Percentiles rank a stretch among this genome's conserved stretches.
Conservation (phyloP, 1,140 invertebrate genomes). For the Brachionus angularis region DNA sequence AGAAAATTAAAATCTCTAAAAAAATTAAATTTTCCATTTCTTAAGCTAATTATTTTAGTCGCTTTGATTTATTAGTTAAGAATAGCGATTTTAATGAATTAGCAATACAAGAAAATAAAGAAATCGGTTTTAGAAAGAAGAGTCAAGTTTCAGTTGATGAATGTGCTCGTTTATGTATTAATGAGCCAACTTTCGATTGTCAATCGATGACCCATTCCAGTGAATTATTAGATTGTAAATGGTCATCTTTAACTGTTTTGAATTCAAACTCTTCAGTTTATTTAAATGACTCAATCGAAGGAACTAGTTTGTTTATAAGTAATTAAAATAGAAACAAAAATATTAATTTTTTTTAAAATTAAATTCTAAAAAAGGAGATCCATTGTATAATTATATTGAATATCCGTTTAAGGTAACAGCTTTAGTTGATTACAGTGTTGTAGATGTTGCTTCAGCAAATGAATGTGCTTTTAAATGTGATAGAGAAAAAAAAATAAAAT, state of each 20-base stretch:
- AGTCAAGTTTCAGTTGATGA: neutral
- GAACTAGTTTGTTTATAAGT: conserved; percentile 2
- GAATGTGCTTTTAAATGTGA: conserved; percentile 42
- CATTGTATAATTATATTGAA: conserved; percentile 36
- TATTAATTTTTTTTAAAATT: neutral
- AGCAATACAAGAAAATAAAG: neutral
- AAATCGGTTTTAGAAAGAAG: neutral
- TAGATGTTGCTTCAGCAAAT: neutral
- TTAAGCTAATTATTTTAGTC: conserved; percentile 11
- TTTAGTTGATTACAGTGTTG: conserved; percentile 16
- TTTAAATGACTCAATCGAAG: neutral
- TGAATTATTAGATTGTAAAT: conserved; percentile 23
- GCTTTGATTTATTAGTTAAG: conserved; percentile 1
- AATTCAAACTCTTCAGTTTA: neutral
- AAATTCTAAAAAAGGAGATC: neutral
- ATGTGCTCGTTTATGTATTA: conserved; percentile 27
- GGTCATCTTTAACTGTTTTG: neutral
- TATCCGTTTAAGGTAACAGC: conserved; percentile 34
- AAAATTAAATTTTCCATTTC: neutral
- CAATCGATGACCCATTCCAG: neutral
- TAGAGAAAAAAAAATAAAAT: neutral
- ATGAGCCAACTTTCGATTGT: conserved; percentile 26
- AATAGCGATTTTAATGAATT: neutral
- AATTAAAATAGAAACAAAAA: neutral
- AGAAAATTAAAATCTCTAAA: neutral